Evolutionary conservation across 2,888 invertebrate species (phyloP).

Genomic region (Drosophila rellima): DNA sequence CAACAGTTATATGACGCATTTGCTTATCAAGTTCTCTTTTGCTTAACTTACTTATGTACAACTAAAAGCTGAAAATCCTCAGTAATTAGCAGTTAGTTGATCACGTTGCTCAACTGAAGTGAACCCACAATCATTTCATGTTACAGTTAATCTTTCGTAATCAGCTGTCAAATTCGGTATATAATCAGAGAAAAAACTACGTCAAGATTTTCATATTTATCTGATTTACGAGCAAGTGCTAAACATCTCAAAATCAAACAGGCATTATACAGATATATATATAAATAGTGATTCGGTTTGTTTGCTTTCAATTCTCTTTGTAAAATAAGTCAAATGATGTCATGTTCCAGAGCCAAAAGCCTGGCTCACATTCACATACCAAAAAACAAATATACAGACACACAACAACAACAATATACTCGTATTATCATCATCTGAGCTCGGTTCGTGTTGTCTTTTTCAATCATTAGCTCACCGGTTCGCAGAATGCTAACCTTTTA

Average conservation of each 20-base stretch:
- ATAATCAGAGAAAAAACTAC: constrained; percentile 15
- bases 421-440: constrained; percentile 18
- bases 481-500: constrained; percentile 44
- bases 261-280: constrained; percentile 6
- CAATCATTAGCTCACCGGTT: constrained; percentile 71
- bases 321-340: constrained; percentile 66
- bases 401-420: constrained; percentile 6
- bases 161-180: constrained; percentile 17
- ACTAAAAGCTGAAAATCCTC: constrained; percentile 15
- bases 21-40: constrained; percentile 40
- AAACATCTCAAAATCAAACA: constrained; percentile 16
- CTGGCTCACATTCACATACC: constrained; percentile 62
- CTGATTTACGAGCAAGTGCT: constrained; percentile 36
- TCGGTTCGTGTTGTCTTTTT: constrained; percentile 42
- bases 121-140: constrained; percentile 1
- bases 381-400: constrained; percentile 22
- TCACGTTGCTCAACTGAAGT: constrained; percentile 32
- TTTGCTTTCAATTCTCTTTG: constrained; percentile 22
- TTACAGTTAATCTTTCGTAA: constrained; percentile 21
- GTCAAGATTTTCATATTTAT: constrained; percentile 36
- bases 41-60: constrained; percentile 18
- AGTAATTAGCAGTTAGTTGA: constrained; percentile 25
- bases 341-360: constrained; percentile 59
- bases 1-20: constrained; percentile 39
- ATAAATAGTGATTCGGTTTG: constrained; percentile 3